Percentiles rank a stretch among this genome's conserved stretches.
These are phyloP conservation scores for Suncus etruscus DNA, from an alignment of 2,113 vertebrate species.

Conservation along the genomic window DNA sequence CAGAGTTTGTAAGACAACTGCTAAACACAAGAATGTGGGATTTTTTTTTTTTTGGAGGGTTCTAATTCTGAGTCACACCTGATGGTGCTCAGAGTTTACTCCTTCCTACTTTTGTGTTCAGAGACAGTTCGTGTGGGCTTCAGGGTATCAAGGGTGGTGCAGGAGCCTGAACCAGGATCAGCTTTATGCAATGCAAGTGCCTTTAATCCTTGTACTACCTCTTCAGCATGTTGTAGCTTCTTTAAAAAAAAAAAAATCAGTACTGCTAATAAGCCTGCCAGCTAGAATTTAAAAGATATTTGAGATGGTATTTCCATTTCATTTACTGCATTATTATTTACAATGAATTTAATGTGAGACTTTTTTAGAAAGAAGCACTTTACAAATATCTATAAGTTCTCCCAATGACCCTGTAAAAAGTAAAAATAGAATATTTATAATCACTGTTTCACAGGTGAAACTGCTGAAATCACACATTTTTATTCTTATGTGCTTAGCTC, in stretches of 20 bases:
- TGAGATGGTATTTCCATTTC: conserved; percentile 53
- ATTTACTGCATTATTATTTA: conserved; percentile 65
- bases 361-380: conserved; percentile 61
- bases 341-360: conserved; percentile 59
- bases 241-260: conserved; percentile 51
- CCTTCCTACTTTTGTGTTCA: too few relatives aligned
- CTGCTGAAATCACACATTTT: conserved; percentile 64
- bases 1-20: background rate
- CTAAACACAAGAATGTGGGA: background rate
- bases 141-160: too few relatives aligned
- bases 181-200: too few relatives aligned
- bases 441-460: conserved; percentile 66
- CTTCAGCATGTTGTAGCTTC: background rate
- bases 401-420: conserved; percentile 62
- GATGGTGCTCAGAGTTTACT: too few relatives aligned
- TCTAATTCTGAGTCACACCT: too few relatives aligned
- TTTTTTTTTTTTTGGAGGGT: too few relatives aligned
- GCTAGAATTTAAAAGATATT: conserved; percentile 25
- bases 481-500: conserved; percentile 52
- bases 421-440: conserved; percentile 77
- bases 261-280: conserved; percentile 39
- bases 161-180: too few relatives aligned
- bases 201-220: too few relatives aligned
- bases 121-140: too few relatives aligned
- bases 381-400: conserved; percentile 54